Conservation (phyloP, 2,888 invertebrate genomes). For the Congeria kusceri region DNA sequence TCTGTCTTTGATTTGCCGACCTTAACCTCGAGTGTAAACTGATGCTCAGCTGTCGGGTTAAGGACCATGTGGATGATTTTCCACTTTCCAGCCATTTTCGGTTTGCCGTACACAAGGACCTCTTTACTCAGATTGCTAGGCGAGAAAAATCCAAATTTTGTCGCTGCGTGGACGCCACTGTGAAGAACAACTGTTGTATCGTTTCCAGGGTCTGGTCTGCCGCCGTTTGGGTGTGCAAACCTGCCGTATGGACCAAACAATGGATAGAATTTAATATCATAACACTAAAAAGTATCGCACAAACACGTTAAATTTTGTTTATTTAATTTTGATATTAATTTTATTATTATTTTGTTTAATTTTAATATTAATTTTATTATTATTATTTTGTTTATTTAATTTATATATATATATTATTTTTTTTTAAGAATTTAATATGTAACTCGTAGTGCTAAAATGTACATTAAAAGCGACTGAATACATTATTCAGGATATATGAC, state of each 20-base stretch:
- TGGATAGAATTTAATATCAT: too few relatives aligned
- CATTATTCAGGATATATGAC: too few relatives aligned
- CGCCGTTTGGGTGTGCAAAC: conserved; percentile 13
- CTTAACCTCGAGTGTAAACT: neutral
- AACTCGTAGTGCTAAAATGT: too few relatives aligned
- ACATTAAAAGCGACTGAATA: too few relatives aligned
- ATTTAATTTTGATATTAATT: too few relatives aligned
- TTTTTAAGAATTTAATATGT: too few relatives aligned
- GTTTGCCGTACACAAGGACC: conserved; percentile 14
- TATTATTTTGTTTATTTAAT: too few relatives aligned
- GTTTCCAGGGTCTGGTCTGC: neutral
- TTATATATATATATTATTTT: too few relatives aligned
- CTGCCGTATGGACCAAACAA: neutral
- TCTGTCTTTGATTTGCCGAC: conserved; percentile 1
- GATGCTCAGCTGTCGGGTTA: conserved; percentile 5
- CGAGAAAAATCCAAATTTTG: conserved; percentile 9
- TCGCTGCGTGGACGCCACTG: conserved; percentile 1
- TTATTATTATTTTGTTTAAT: too few relatives aligned
- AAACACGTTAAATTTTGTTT: too few relatives aligned
- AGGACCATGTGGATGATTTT: conserved; percentile 16
- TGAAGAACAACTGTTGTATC: conserved; percentile 12
- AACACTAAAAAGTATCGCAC: too few relatives aligned
- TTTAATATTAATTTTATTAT: too few relatives aligned
- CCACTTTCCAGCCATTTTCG: conserved; percentile 15
- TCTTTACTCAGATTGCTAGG: conserved; percentile 5